These are phyloP conservation scores for Rhabdomys pumilio DNA, from an alignment of 2,797 vertebrate species.

Conservation along the genomic window DNA sequence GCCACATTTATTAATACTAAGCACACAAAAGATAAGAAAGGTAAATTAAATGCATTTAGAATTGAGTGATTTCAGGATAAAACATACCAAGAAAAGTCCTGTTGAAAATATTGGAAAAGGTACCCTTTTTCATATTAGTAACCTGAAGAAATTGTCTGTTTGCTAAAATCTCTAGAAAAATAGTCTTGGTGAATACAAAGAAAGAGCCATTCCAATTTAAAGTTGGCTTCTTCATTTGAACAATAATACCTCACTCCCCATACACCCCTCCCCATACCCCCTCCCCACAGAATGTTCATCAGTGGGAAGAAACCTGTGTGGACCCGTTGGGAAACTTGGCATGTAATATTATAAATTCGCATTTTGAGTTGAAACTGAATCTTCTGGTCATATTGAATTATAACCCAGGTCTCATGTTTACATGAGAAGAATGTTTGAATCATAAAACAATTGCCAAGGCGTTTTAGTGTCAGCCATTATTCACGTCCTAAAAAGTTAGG, in stretches of 20 bases:
- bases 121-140: not conserved
- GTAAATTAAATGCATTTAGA: slow-evolving; percentile 31
- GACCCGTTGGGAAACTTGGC: not conserved
- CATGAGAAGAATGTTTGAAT: not conserved
- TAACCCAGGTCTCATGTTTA: slow-evolving; percentile 30
- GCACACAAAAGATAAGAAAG: not conserved
- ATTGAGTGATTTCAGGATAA: slow-evolving; percentile 18
- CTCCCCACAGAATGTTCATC: not conserved
- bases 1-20: slow-evolving; percentile 33
- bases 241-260: not conserved
- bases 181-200: slow-evolving; percentile 48
- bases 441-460: not conserved
- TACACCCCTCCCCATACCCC: not conserved
- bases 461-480: not conserved
- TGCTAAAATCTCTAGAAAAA: slow-evolving; percentile 7
- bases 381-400: slow-evolving; percentile 42
- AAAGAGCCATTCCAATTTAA: slow-evolving; percentile 3
- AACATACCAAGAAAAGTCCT: not conserved
- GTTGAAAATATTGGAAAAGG: slow-evolving; percentile 40
- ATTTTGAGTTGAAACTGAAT: slow-evolving; percentile 21
- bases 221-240: slow-evolving; percentile 34
- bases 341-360: not conserved
- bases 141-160: slow-evolving; percentile 48
- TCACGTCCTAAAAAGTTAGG: not conserved
- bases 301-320: not conserved